A percentile compares a stretch with the other conserved stretches of the same genome.
phyloP scores from a whole-genome alignment of 2,888 invertebrate genomes.

The Opisthograptis luteolata region DNA sequence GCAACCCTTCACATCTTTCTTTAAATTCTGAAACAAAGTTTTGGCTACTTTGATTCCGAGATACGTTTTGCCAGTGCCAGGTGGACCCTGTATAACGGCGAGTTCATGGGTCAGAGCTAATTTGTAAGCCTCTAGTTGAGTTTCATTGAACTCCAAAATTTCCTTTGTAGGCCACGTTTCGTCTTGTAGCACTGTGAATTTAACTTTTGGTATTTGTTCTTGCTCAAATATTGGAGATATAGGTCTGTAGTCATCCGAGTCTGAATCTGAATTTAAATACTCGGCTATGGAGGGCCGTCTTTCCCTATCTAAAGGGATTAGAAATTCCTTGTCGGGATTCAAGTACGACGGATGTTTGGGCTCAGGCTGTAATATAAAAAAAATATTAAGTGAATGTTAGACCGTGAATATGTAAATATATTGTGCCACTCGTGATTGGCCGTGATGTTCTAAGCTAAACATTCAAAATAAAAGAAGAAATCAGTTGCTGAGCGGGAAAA shows the following conservation, averaged over 20 bases:
- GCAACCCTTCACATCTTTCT: conserved; percentile 37
- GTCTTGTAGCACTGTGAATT: conserved; percentile 52
- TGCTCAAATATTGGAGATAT: no score
- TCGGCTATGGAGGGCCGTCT: not conserved
- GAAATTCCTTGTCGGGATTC: conserved; percentile 33
- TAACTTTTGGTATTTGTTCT: not conserved
- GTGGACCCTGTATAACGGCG: conserved; percentile 92
- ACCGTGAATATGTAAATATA: no score
- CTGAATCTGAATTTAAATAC: conserved; percentile 1
- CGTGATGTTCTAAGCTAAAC: no score
- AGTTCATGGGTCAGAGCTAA: conserved; percentile 88
- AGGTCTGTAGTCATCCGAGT: not conserved
- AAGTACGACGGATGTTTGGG: conserved; percentile 54
- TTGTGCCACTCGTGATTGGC: no score
- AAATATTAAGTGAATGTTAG: not conserved
- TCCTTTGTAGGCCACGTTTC: conserved; percentile 75
- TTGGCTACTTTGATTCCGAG: conserved; percentile 89
- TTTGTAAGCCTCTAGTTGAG: conserved; percentile 87
- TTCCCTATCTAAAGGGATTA: conserved; percentile 13
- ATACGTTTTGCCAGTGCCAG: conserved; percentile 94
- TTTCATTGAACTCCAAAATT: conserved; percentile 83
- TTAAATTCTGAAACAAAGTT: conserved; percentile 85
- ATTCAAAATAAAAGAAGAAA: no score
- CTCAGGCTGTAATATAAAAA: conserved; percentile 46
- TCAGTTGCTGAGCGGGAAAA: no score